These are phyloP conservation scores for Diarsia rubi DNA, from an alignment of 2,888 invertebrate species.

Conservation along the genomic window DNA sequence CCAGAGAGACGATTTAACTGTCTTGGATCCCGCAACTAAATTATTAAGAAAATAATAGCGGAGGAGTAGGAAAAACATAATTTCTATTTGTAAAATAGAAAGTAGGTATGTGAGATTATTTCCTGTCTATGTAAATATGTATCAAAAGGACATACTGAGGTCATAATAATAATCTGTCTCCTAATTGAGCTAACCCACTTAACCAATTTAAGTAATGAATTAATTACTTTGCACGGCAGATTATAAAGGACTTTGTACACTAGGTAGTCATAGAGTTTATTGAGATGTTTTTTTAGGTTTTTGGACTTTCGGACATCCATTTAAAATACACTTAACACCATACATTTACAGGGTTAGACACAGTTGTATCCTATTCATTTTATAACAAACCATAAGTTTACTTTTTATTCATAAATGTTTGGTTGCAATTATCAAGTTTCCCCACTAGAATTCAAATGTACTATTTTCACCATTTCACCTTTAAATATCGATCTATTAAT, in stretches of 20 bases:
- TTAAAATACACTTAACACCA: background rate
- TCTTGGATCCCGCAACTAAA: too few relatives aligned
- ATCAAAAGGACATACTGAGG: slow-evolving; percentile 4
- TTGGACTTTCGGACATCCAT: background rate
- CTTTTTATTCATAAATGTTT: too few relatives aligned
- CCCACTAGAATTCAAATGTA: too few relatives aligned
- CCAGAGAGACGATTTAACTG: too few relatives aligned
- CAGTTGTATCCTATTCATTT: too few relatives aligned
- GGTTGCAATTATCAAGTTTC: too few relatives aligned
- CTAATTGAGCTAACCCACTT: slow-evolving; percentile 29
- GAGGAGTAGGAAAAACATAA: too few relatives aligned
- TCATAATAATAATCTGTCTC: slow-evolving; percentile 14
- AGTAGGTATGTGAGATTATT: slow-evolving; percentile 4
- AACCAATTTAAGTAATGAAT: slow-evolving; percentile 38
- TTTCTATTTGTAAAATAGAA: too few relatives aligned
- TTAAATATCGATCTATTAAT: background rate
- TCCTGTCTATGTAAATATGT: slow-evolving; percentile 3
- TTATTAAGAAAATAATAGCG: too few relatives aligned
- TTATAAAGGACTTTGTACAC: slow-evolving; percentile 10
- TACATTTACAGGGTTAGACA: background rate
- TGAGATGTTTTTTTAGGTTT: background rate
- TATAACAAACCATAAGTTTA: too few relatives aligned
- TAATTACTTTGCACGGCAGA: slow-evolving; percentile 23
- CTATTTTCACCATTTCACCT: background rate
- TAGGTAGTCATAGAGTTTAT: background rate